These are phyloP conservation scores for Coptodon bakossiorum DNA, from an alignment of 2,113 vertebrate genomes.

Conservation along the genomic window DNA sequence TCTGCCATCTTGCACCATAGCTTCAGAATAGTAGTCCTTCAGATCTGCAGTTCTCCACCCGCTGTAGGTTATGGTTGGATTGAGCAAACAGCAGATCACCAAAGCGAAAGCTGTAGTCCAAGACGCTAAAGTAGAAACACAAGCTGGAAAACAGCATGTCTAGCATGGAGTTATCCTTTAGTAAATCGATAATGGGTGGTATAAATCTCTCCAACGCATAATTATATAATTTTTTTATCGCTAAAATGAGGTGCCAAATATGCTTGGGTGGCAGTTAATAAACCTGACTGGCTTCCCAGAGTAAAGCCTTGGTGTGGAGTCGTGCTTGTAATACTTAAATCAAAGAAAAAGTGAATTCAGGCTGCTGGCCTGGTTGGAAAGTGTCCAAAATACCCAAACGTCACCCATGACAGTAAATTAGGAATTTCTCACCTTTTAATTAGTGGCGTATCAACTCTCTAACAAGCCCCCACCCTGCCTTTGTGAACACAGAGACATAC, in stretches of 20 bases:
- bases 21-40: accelerated
- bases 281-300: not conserved
- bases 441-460: conserved; percentile 25
- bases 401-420: conserved; percentile 38
- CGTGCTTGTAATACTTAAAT: not conserved
- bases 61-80: not conserved
- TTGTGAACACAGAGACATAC: not conserved
- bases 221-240: not conserved
- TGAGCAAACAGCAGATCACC: not conserved
- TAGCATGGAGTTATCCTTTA: not conserved
- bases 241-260: not conserved
- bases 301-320: not conserved
- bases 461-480: not conserved
- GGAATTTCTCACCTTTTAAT: conserved; percentile 48
- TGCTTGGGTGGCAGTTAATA: not conserved
- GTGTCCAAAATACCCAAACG: conserved; percentile 9
- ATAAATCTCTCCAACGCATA: not conserved
- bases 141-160: not conserved
- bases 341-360: not conserved
- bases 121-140: not conserved
- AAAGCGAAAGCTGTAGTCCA: not conserved
- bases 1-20: accelerated
- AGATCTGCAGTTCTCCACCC: not conserved
- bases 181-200: not conserved
- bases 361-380: not conserved